Evolutionary conservation across 2,888 invertebrate genomes (phyloP), one percentile per base, ranked within the genome.

Genomic region (Cistogaster globosa): DNA sequence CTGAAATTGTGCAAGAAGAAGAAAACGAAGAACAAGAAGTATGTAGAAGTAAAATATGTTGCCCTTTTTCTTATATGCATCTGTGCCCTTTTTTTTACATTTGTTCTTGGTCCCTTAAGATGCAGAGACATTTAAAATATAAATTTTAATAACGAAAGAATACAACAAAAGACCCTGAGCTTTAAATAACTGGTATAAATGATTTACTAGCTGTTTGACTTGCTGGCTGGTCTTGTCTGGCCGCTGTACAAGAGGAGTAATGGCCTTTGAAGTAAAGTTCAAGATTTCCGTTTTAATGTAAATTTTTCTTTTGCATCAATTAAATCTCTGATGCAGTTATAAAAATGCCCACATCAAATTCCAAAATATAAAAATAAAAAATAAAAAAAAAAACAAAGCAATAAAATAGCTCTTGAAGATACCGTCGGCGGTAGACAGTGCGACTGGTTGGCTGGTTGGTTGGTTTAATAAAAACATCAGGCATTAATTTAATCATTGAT

Each of bases 221-320:
- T 2, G 42, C 12, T 42, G 42, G 11, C 42, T 12, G 42, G 11
- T 2, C 38, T 60, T 60, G 38, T 9, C 32, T 51, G 42, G 1
- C 51, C 26, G 69, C 26, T 69, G 62, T 20, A 58, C 0, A 32
- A 6, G 48, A 38, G 58, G 45, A 63, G 58, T 68, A 75, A 65
- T 78, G 62, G 60, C 74, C 78, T 85, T 74, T 82, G 22, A 77
- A 84, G 68, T 77, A 85, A 65, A 85, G 85, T 82, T 85, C 82
- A 85, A 85, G 85, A 85, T 85, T 85, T 85, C 85, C 85, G 82
- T 69, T 74, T 80, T 79, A 69, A 75, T 67, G 16, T 18, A 51
- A 62, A 67, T 77, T 83, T n/a, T 78, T 63, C 65, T 74, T 78
- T 69, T 60, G 85, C 63, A 74, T 82, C 82, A 82, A 85, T 85